Conservation (phyloP, 2,113 vertebrate genomes). For the Climacteris rufus region DNA sequence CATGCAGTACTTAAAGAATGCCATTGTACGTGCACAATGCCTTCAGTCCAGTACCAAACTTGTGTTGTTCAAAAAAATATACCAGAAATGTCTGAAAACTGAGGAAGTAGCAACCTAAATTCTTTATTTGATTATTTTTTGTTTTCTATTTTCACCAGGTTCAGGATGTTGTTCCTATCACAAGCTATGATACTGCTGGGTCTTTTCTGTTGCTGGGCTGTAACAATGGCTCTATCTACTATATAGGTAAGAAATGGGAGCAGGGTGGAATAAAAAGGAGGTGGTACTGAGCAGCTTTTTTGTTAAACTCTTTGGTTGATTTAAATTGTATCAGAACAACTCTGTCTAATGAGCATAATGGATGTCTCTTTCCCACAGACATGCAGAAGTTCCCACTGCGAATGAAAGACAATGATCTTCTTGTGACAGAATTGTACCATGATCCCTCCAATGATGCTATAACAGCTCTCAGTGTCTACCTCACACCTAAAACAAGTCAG, state of each 20-base stretch:
- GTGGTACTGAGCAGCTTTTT: not conserved
- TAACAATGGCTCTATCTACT: constrained; percentile 97
- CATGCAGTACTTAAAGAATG: not conserved
- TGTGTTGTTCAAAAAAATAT: not conserved
- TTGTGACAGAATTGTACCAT: constrained; percentile 94
- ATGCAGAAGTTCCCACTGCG: constrained; percentile 98
- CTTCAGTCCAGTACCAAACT: not conserved
- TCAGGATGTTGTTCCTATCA: constrained; percentile 93
- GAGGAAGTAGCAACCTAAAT: not conserved
- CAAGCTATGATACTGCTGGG: constrained; percentile 96
- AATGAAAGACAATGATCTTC: constrained; percentile 97
- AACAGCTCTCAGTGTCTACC: constrained; percentile 95
- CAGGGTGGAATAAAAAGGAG: not conserved
- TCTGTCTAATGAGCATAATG: not conserved
- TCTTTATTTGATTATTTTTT: not conserved
- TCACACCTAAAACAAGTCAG: constrained; percentile 97
- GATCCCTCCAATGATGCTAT: constrained; percentile 96
- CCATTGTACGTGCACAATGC: rapidly evolving
- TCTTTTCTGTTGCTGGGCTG: constrained; percentile 94
- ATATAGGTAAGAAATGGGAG: constrained; percentile 81
- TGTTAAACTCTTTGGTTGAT: not conserved
- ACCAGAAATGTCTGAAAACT: not conserved
- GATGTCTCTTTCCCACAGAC: constrained; percentile 70
- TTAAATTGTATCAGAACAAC: not conserved
- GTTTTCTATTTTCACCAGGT: constrained; percentile 72